Base-by-base conservation (phyloP, 2,888 invertebrate species). In the Hololepta plana region DNA sequence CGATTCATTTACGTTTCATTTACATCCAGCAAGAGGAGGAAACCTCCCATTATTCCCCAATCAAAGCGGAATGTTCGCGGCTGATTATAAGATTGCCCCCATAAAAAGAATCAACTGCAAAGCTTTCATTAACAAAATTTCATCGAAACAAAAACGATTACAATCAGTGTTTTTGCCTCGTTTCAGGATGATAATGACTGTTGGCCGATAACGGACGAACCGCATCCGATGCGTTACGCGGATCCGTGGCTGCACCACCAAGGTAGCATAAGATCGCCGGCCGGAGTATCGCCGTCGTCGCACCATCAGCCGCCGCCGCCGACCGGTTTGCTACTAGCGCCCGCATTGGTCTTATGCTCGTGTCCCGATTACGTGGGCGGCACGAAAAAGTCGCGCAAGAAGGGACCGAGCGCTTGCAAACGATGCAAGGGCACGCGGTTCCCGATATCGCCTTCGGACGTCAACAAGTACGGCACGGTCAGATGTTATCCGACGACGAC, bases 211-310 rank as follows among this genome's bases (percentile, higher is more conserved):
- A n/a, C n/a, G n/a, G n/a, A n/a, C n/a, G n/a, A n/a, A n/a, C n/a
- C n/a, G n/a, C 75, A 77, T 50, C 79, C 80, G 45, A 80, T 82
- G 80, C 72, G 75, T 50, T 79, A 77, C 56, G 76, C 77, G 17
- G 79, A 84, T 46, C 76, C 80, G 28, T 84, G 82, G 82, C 63
- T 82, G 9, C 82, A 84, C 46, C 31, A 34, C 20, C n/a, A n/a
- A n/a, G 79, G 81, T 40, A 79, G 77, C 17, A 72, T 79, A 2
- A 60, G 74, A 41, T 57, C 60, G 11, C 42, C 46, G 16, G 42
- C 49, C 37, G 38, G 47, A n/a, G n/a, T n/a, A n/a, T n/a, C n/a
- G n/a, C n/a, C n/a, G n/a, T 37, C 12, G 36, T 43, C 32, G 42
- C 44, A 27, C 38, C 56, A 12, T 37, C 58, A 30, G 55, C 59